Conservation (phyloP, 2,888 invertebrate species). For the Alviniconcha strummeri region DNA sequence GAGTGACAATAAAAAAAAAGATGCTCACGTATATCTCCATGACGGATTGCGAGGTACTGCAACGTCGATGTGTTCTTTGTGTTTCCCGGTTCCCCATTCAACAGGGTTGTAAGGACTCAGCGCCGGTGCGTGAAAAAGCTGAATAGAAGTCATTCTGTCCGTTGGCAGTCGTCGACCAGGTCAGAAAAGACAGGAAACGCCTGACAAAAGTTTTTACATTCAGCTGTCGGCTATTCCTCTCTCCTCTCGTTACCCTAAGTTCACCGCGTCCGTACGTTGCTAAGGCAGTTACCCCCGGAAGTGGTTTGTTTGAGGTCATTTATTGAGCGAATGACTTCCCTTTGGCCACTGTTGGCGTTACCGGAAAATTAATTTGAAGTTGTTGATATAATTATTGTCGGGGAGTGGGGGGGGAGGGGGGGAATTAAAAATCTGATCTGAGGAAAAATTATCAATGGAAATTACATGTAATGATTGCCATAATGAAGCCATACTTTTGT, state of each 20-base stretch:
- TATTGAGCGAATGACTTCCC: constrained; percentile 14
- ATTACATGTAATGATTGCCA: no score
- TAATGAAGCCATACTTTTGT: no score
- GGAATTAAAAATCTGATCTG: neutral
- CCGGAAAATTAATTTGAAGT: neutral
- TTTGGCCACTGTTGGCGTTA: neutral
- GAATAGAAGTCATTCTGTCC: constrained; percentile 19
- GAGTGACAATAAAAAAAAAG: neutral
- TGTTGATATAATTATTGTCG: neutral
- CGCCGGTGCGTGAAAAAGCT: constrained; percentile 3
- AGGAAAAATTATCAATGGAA: no score
- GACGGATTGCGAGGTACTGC: constrained; percentile 38
- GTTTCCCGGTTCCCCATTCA: constrained; percentile 40
- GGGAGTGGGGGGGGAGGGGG: neutral
- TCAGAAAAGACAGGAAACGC: neutral
- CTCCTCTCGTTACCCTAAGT: neutral
- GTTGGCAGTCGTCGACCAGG: neutral
- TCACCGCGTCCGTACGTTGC: constrained; percentile 7
- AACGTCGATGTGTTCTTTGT: neutral
- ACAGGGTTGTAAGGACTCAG: neutral
- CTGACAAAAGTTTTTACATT: neutral
- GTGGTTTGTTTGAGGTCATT: neutral
- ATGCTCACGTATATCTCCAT: constrained; percentile 38
- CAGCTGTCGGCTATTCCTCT: no score
- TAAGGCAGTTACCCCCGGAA: neutral